Conservation (phyloP, 1,140 invertebrate genomes). For the Drosophila melanogaster region Release_6_plus_ISO1_MT NT_037436.4:16746501-16747000, state of each 20-base stretch:
- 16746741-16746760: constrained; percentile 41
- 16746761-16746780: constrained; percentile 75
- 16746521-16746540: constrained; percentile 20
- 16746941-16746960: constrained; percentile 68
- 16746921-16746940: constrained; percentile 17
- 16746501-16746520: constrained; percentile 13
- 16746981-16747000: constrained; percentile 77
- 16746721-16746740: constrained; percentile 78
- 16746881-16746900: neutral
- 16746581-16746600: constrained; percentile 41
- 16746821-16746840: constrained; percentile 82
- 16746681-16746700: constrained; percentile 6
- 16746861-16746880: constrained; percentile 44
- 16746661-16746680: constrained; percentile 40
- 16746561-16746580: constrained; percentile 25
- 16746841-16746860: constrained; percentile 82
- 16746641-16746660: constrained; percentile 7
- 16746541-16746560: constrained; percentile 7
- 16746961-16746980: constrained; percentile 69
- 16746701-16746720: constrained; percentile 58
- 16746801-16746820: constrained; percentile 47
- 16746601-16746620: constrained; percentile 29
- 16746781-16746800: constrained; percentile 56
- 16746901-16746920: constrained; percentile 13
- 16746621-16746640: constrained; percentile 15